These are phyloP conservation scores for Nineta flava DNA, from an alignment of 2,888 invertebrate genomes.

Conservation along the genomic window DNA sequence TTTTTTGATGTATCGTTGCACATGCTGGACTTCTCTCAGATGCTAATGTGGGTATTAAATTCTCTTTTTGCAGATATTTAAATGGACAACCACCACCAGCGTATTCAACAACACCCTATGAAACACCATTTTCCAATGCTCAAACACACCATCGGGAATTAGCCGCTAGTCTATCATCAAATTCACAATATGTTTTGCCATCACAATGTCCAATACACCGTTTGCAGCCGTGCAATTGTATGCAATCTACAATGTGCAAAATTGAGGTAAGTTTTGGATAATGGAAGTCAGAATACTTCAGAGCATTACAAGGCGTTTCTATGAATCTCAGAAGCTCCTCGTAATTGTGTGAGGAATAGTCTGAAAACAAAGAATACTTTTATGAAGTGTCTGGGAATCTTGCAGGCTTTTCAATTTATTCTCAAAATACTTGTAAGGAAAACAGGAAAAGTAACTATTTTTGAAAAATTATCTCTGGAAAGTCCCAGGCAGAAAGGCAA, in stretches of 20 bases:
- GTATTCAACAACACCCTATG: conserved; percentile 31
- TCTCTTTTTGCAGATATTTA: conserved; percentile 36
- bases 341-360: too few relatives aligned
- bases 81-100: conserved; percentile 35
- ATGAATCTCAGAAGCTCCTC: too few relatives aligned
- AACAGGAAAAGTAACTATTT: too few relatives aligned
- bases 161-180: conserved; percentile 23
- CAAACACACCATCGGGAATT: conserved; percentile 23
- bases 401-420: neutral
- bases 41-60: neutral
- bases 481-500: too few relatives aligned
- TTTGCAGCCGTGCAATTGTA: conserved; percentile 57
- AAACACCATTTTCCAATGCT: conserved; percentile 26
- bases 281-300: neutral
- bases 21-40: too few relatives aligned
- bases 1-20: too few relatives aligned
- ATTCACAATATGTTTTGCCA: conserved; percentile 24
- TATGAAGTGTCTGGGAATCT: too few relatives aligned
- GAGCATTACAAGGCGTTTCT: too few relatives aligned
- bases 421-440: too few relatives aligned
- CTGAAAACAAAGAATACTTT: too few relatives aligned
- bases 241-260: conserved; percentile 28
- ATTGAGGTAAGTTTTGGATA: conserved; percentile 20
- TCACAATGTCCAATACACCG: conserved; percentile 58
- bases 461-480: too few relatives aligned